Evolutionary conservation across 2,113 vertebrate species (phyloP).

Genomic region (Periophthalmodon schlosseri): DNA sequence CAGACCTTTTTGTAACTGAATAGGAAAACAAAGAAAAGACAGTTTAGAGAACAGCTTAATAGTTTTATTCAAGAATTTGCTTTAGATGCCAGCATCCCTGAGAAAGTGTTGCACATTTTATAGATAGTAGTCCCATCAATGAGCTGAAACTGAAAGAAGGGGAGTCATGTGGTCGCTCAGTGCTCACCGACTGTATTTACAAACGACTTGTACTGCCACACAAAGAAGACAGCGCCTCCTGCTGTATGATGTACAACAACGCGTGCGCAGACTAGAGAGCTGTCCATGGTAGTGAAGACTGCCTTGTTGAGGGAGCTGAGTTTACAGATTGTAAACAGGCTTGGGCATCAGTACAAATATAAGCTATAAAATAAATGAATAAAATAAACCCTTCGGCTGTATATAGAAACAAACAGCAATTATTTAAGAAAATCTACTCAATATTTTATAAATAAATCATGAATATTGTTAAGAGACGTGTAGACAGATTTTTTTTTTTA

Average conservation of each 20-base stretch:
- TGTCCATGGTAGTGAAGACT: constrained; percentile 51
- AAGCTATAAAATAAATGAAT: constrained; percentile 51
- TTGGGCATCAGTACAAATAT: constrained; percentile 56
- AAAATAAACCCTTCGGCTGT: constrained; percentile 36
- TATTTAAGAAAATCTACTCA: constrained; percentile 25
- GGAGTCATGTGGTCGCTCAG: constrained; percentile 12
- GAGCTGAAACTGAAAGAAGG: constrained; percentile 40
- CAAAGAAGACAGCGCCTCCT: constrained; percentile 56
- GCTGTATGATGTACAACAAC: constrained; percentile 58
- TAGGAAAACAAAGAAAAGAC: constrained; percentile 4
- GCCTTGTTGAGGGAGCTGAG: constrained; percentile 38
- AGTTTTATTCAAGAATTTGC: constrained; percentile 57
- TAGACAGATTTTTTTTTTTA: constrained; percentile 51
- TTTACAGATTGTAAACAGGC: constrained; percentile 36
- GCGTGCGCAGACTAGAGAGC: constrained; percentile 48
- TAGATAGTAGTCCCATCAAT: constrained; percentile 44
- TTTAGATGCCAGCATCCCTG: constrained; percentile 80
- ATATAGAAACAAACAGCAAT: constrained; percentile 66
- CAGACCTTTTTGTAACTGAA: not conserved
- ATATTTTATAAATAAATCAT: constrained; percentile 49
- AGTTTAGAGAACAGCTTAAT: not conserved
- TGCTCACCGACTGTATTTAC: not conserved
- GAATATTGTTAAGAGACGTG: constrained; percentile 53
- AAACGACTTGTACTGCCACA: constrained; percentile 9
- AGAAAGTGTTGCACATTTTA: constrained; percentile 68